A percentile compares a stretch with the other conserved stretches of the same genome.
Evolutionary conservation across 2,797 vertebrate species (phyloP).

Genomic region (Cyprinodon diabolis): DNA sequence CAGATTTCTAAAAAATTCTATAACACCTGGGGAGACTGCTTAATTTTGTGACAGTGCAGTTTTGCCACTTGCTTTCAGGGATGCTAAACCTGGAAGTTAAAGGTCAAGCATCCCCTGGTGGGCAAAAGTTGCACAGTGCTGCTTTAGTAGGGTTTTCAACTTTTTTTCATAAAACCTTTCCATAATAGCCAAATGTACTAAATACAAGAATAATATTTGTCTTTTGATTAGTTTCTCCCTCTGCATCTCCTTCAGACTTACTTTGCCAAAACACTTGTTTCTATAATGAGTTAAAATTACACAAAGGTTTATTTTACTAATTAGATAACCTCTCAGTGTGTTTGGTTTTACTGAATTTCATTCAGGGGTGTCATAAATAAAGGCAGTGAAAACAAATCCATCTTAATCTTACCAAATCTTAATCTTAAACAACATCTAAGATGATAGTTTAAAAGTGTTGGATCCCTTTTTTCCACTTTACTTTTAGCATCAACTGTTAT

Average conservation of each 20-base stretch:
- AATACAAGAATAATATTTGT: background rate
- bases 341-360: background rate
- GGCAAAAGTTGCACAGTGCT: too few relatives aligned
- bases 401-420: background rate
- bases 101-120: too few relatives aligned
- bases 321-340: background rate
- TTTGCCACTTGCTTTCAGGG: too few relatives aligned
- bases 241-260: background rate
- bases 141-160: background rate
- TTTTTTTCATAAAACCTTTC: background rate
- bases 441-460: background rate
- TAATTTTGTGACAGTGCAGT: too few relatives aligned
- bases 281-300: background rate
- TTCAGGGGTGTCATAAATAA: background rate
- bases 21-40: too few relatives aligned
- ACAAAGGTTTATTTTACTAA: background rate
- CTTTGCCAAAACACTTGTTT: background rate
- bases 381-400: background rate
- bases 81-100: too few relatives aligned
- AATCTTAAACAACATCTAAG: too few relatives aligned
- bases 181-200: background rate
- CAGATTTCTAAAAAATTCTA: too few relatives aligned
- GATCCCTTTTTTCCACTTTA: background rate
- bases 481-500: background rate
- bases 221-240: background rate